Base-by-base conservation (phyloP, 2,113 vertebrate species). In the Neodontobutis hainanensis region DNA sequence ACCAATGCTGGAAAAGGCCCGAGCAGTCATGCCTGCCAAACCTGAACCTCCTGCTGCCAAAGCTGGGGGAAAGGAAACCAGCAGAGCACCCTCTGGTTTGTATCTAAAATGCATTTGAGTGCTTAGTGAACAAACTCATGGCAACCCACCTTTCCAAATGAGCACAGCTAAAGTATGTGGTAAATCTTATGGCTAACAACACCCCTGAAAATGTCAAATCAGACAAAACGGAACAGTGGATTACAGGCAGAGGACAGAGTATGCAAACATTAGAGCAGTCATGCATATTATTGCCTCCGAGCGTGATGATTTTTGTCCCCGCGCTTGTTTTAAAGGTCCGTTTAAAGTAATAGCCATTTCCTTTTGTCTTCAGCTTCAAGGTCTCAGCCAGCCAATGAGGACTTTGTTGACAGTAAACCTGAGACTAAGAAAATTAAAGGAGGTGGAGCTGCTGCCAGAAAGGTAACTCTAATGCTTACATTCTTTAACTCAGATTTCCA, bases 1-100 rank as follows among this genome's bases (percentile, higher is more conserved):
- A 48, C 88, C 85, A 81, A 94, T 97, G 95, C 90, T 99, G 85
- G 97, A 99, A 70, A 99, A 99, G 80, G 97, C 96, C 75, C 93
- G 97, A 89, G 89, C 94, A 2, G 93, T 94, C 68, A 95, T 99
- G 95, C 97, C 97, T 36, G 93, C 94, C 70, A 98, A 97, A 88
- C 96, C 94, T 46, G 92, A 3, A 9, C 34, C 90, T 46, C 91
- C 93, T 57, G 92, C 92, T 70, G 81, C 91, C 72, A 93, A 92
- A 75, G 88, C 92, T 60, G 82, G 85, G 34, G 80, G 92, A 34
- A 96, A 94, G 88, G 87, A 80, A 50, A 83, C 88, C 6, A 81
- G 67, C 53, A 94, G 93, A 92, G 49, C 93, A 52, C 14, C 90
- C 5, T 89, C 94, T 92, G 95, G 95, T 97, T 8, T 12, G 77